Evolutionary conservation across 2,113 vertebrate species (phyloP).

Genomic region (Boulengeromyrus knoepffleri): DNA sequence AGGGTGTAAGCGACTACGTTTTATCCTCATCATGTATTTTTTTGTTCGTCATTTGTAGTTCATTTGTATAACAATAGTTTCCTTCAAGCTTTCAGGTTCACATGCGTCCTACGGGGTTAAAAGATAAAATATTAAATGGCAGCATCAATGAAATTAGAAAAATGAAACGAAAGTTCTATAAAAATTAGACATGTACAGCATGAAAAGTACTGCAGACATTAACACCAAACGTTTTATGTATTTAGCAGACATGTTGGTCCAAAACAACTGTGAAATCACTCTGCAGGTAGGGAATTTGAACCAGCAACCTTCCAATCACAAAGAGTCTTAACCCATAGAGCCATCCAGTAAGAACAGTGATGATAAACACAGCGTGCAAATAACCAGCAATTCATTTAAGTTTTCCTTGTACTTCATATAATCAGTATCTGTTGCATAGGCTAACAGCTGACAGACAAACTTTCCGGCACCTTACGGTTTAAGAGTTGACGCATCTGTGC

Average conservation of each 20-base stretch:
- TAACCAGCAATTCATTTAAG: neutral
- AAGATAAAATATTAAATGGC: neutral
- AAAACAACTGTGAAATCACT: neutral
- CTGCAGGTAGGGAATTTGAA: neutral
- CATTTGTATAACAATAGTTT: neutral
- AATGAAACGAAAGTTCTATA: neutral
- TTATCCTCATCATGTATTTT: neutral
- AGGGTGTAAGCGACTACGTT: neutral
- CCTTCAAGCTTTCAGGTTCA: neutral
- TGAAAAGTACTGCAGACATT: neutral
- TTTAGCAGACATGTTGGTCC: neutral
- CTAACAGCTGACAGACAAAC: neutral
- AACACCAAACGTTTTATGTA: neutral
- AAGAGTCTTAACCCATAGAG: neutral
- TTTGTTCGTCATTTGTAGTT: neutral
- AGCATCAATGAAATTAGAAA: neutral
- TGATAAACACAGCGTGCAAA: neutral
- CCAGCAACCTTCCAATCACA: neutral
- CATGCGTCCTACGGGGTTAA: neutral
- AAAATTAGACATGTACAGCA: neutral
- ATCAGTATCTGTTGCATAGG: neutral
- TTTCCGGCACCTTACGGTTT: neutral
- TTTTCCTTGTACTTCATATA: neutral
- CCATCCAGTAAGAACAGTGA: neutral
- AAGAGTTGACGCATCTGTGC: neutral